Evolutionary conservation across 1,140 invertebrate genomes (phyloP).

Genomic region (Drosophila chauvacae): DNA sequence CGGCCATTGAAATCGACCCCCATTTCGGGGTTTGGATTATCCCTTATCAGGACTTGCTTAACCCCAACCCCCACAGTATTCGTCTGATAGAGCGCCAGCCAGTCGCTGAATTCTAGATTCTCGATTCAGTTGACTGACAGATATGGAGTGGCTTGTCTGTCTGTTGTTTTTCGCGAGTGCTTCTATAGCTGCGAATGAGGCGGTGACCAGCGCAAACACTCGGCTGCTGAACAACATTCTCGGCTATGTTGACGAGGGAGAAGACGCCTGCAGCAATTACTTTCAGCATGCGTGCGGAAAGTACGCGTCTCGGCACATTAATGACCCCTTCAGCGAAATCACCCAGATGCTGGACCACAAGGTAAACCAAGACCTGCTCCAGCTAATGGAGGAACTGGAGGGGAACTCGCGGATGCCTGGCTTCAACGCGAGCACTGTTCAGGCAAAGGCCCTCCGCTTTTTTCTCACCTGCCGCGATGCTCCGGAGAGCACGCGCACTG

Average conservation of each 20-base stretch:
- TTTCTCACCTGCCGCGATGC: conserved; percentile 43
- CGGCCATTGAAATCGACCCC: too few relatives aligned
- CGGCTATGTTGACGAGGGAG: conserved; percentile 51
- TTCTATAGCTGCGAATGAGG: neutral
- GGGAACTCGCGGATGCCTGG: neutral
- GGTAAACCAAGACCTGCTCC: conserved; percentile 49
- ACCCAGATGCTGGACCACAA: conserved; percentile 57
- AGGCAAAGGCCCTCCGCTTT: conserved; percentile 39
- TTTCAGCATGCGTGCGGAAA: conserved; percentile 74
- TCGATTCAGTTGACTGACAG: conserved; percentile 11
- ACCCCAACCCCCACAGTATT: neutral
- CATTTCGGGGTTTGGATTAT: neutral
- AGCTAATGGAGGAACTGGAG: conserved; percentile 29
- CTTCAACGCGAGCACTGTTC: conserved; percentile 22
- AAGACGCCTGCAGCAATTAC: conserved; percentile 59
- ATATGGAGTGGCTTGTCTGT: conserved; percentile 23
- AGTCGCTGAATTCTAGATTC: conserved; percentile 2
- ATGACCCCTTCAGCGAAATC: conserved; percentile 53
- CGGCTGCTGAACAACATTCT: conserved; percentile 40
- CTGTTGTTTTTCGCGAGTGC: conserved; percentile 3
- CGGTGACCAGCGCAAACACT: conserved; percentile 16
- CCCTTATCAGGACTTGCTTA: conserved; percentile 6
- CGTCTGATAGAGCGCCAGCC: neutral
- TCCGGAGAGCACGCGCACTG: neutral
- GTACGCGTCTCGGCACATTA: conserved; percentile 40